These are phyloP conservation scores for Eledone cirrhosa DNA, from an alignment of 2,888 invertebrate genomes.

Conservation along the genomic window DNA sequence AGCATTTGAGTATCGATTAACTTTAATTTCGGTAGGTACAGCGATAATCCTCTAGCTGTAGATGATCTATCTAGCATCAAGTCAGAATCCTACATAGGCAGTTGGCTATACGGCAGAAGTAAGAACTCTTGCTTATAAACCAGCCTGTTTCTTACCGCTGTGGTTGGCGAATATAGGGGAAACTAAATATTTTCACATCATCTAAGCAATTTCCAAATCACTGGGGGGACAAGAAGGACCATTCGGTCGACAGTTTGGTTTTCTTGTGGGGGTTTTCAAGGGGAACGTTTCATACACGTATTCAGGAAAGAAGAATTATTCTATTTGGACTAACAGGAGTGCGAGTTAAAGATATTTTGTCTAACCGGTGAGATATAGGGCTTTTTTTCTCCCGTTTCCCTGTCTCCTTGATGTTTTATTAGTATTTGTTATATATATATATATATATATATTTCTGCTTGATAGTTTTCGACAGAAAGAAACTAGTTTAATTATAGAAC, in stretches of 20 bases:
- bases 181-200: too few relatives aligned
- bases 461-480: too few relatives aligned
- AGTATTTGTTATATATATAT: too few relatives aligned
- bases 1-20: neutral
- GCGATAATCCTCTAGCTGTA: neutral
- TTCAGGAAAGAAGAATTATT: neutral
- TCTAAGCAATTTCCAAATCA: neutral
- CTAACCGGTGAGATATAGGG: too few relatives aligned
- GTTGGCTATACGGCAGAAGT: neutral
- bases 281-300: neutral
- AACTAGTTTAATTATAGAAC: too few relatives aligned
- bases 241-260: slow-evolving; percentile 9
- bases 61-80: neutral
- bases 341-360: too few relatives aligned
- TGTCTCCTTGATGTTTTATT: too few relatives aligned
- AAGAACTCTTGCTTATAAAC: slow-evolving; percentile 2
- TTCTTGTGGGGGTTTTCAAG: slow-evolving; percentile 6
- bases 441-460: too few relatives aligned
- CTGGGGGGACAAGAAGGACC: slow-evolving; percentile 16
- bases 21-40: neutral
- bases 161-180: neutral
- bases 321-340: too few relatives aligned
- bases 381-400: too few relatives aligned
- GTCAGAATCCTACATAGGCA: neutral
- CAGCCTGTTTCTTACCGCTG: neutral